These are phyloP conservation scores for Pachycephala philippinensis DNA, from an alignment of 2,113 vertebrate genomes.

Conservation along the genomic window DNA sequence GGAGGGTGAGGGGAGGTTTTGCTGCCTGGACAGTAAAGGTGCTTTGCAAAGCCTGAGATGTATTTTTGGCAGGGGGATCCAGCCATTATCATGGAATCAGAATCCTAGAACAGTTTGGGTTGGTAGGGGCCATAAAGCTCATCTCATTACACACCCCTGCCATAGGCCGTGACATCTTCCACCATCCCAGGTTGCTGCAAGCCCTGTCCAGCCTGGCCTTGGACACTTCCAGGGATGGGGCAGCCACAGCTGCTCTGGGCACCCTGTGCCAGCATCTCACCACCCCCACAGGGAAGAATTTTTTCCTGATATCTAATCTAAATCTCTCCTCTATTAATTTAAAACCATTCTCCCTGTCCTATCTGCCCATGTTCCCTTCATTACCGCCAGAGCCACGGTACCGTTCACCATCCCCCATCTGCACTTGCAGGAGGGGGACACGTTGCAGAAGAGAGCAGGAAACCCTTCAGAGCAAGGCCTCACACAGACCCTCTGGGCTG, in stretches of 20 bases:
- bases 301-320: neutral
- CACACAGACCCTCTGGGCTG: neutral
- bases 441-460: neutral
- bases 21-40: neutral
- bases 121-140: neutral
- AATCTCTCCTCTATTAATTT: neutral
- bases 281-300: neutral
- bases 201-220: neutral
- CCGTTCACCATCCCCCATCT: neutral
- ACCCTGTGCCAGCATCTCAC: neutral
- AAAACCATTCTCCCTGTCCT: neutral
- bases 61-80: neutral
- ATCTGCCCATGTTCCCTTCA: neutral
- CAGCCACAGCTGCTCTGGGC: neutral
- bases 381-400: neutral
- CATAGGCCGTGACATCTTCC: neutral
- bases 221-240: neutral
- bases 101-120: neutral
- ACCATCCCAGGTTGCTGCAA: rapidly evolving
- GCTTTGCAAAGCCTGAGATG: neutral
- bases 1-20: neutral
- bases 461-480: neutral
- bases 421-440: neutral
- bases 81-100: neutral
- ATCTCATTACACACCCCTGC: neutral